A percentile compares a stretch with the other conserved stretches of the same genome.
phyloP scores from a whole-genome alignment of 2,113 vertebrate species.

The Dipodomys stephensi region DNA sequence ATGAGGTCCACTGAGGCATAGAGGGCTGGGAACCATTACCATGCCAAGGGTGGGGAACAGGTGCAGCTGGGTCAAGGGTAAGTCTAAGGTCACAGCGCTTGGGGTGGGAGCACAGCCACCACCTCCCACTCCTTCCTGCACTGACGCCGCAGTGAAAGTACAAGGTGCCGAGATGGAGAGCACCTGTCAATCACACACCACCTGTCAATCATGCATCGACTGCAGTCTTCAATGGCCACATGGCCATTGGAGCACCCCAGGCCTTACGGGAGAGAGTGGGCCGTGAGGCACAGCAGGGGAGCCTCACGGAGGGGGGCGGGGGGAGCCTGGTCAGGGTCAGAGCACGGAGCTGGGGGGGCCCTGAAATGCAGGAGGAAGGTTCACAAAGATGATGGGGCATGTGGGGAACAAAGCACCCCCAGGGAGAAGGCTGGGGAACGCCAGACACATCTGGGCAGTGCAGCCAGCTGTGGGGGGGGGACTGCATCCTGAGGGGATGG shows the following conservation, averaged over 20 bases:
- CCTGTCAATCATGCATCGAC: not conserved
- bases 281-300: not conserved
- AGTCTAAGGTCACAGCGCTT: not conserved
- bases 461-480: not conserved
- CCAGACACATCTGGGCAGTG: rapidly evolving
- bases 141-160: no score
- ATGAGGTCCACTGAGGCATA: not conserved
- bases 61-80: not conserved
- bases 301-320: not conserved
- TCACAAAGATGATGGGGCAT: not conserved
- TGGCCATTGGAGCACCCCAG: not conserved
- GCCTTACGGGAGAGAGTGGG: not conserved
- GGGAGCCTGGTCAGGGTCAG: not conserved
- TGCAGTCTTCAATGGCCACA: not conserved
- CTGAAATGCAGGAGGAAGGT: not conserved
- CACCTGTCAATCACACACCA: no score
- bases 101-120: not conserved
- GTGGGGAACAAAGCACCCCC: not conserved
- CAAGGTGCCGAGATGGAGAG: no score
- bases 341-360: no score
- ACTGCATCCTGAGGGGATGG: not conserved
- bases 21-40: not conserved
- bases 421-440: not conserved
- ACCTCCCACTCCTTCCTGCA: no score
- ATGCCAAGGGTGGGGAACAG: not conserved